A percentile compares a stretch with the other conserved stretches of the same genome.
Evolutionary conservation across 2,113 vertebrate species (phyloP).

Genomic region (Aldabrachelys gigantea): DNA sequence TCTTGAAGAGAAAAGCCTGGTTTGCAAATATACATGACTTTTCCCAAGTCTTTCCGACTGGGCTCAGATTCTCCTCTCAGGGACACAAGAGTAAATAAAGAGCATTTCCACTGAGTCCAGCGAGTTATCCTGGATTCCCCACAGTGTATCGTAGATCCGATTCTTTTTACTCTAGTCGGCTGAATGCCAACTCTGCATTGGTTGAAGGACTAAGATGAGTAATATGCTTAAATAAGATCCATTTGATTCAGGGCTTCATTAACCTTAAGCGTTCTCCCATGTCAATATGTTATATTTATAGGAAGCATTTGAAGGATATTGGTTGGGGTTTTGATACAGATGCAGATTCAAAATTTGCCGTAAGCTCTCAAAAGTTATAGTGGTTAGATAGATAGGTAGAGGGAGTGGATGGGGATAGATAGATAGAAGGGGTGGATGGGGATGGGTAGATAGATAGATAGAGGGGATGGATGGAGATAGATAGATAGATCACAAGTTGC

Average conservation of each 20-base stretch:
- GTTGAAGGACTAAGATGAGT: neutral
- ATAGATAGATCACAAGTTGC: neutral
- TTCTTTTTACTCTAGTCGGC: neutral
- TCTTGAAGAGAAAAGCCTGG: neutral
- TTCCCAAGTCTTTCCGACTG: neutral
- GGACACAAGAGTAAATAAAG: neutral
- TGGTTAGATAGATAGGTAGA: neutral
- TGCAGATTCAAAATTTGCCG: neutral
- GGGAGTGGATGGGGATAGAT: too few relatives aligned
- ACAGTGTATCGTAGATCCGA: neutral
- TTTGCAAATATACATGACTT: neutral
- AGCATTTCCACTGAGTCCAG: neutral
- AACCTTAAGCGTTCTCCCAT: neutral
- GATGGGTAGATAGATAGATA: neutral
- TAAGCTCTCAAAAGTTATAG: neutral
- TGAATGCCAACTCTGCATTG: neutral
- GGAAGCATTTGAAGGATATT: neutral
- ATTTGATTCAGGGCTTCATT: neutral
- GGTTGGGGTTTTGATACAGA: neutral
- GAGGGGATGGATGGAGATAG: too few relatives aligned
- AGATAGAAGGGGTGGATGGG: too few relatives aligned
- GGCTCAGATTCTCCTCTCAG: neutral
- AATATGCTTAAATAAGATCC: neutral
- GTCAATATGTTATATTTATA: neutral
- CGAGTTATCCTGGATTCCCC: neutral